A percentile compares a stretch with the other conserved stretches of the same genome.
Evolutionary conservation across 2,888 invertebrate species (phyloP).

Genomic region (Caenorhabditis sulstoni): DNA sequence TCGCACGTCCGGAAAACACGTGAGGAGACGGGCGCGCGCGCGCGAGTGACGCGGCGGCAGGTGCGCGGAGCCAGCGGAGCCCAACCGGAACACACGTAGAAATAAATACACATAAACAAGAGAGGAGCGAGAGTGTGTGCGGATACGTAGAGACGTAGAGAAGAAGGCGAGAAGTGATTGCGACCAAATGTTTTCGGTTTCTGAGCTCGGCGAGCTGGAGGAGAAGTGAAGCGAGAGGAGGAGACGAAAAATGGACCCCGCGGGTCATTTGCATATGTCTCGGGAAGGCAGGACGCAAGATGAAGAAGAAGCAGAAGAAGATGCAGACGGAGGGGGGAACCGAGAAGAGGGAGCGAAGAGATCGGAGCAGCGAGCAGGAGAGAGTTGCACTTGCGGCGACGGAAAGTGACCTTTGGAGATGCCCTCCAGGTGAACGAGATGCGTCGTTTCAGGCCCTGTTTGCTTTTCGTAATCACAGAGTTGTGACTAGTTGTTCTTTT

Average conservation of each 20-base stretch:
- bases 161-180: constrained; percentile 46
- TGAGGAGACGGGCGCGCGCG: constrained; percentile 16
- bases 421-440: constrained; percentile 4
- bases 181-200: constrained; percentile 49
- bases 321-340: background rate
- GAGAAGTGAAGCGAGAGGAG: constrained; percentile 2
- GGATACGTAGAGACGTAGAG: constrained; percentile 12
- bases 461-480: too few relatives aligned
- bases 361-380: too few relatives aligned
- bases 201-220: constrained; percentile 16
- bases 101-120: constrained; percentile 58
- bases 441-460: background rate
- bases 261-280: constrained; percentile 31
- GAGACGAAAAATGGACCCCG: constrained; percentile 10
- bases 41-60: constrained; percentile 52
- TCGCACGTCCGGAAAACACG: constrained; percentile 55
- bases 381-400: too few relatives aligned
- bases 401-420: constrained; percentile 1
- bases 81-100: constrained; percentile 57
- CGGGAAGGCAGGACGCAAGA: constrained; percentile 14
- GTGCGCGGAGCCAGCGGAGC: constrained; percentile 35
- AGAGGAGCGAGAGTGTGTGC: constrained; percentile 20
- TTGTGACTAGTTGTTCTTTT: too few relatives aligned
- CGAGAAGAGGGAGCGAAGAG: too few relatives aligned
- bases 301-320: constrained; percentile 1